Evolutionary conservation across 2,113 vertebrate species (phyloP), one percentile per base, ranked within the genome.

Genomic region (Machaerirhynchus nigripectus): DNA sequence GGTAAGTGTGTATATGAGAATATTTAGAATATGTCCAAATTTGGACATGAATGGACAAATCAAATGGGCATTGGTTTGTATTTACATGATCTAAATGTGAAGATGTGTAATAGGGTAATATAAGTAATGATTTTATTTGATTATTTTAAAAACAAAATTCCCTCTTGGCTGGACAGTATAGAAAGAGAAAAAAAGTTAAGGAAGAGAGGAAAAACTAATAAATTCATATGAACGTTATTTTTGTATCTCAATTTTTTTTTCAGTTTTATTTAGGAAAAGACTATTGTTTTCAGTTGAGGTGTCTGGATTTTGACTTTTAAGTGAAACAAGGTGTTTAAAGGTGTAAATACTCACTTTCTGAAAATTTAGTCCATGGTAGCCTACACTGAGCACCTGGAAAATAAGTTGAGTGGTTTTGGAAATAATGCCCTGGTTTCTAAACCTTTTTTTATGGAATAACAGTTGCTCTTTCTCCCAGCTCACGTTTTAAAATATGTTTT

Each of bases 401-500:
- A 53, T 26, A 53, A 61, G 2, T 0, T 76, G 26, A 30, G 3
- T 4, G 0, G 6, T 74, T 71, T 60, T n/a, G 0, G 5, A 26
- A 76, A 71, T 50, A 46, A 27, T 21, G 4, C 7, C 67, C 17
- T 65, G 7, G 11, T 68, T 90, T 69, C 26, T 31, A 60, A 64
- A 33, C 15, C 14, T 33, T 15, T 11, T 75, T 44, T 57, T 8
- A 11, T 89, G 5, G 19, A 81, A 49, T 37, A 67, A 26, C 50
- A 55, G 17, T 70, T 77, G 33, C 49, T 84, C 11, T 79, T 95
- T 96, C 52, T 73, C 21, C 4, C 57, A 70, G 44, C 30, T 87
- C 19, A 91, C 17, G 30, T 89, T 95, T 93, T 59, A 35, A n/a
- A 80, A 71, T 87, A 63, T 27, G 23, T 61, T 84, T 63, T 86